phyloP scores from a whole-genome alignment of 2,113 vertebrate species.

The Bubo scandiacus region DNA sequence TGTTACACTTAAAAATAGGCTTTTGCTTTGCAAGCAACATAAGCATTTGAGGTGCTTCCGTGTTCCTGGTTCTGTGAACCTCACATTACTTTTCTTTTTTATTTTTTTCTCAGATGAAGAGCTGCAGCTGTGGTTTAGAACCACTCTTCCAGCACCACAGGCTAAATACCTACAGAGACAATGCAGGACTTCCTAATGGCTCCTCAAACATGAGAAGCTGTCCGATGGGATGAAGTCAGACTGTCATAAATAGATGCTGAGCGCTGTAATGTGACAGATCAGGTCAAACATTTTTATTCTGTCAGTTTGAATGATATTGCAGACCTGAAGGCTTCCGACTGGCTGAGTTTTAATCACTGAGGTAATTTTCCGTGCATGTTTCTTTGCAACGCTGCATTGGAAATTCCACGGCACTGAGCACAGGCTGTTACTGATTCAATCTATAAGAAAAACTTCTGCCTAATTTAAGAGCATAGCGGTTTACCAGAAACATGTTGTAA shows the following conservation, averaged over 20 bases:
- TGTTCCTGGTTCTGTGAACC: not conserved
- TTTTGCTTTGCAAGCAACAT: not conserved
- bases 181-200: not conserved
- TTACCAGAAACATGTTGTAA: not conserved
- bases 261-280: constrained; percentile 50
- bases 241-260: constrained; percentile 2
- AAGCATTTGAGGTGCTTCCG: not conserved
- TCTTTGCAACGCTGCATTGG: not conserved
- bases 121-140: not conserved
- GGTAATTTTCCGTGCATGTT: not conserved
- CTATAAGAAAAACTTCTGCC: not conserved
- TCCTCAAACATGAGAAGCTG: not conserved
- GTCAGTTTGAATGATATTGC: constrained; percentile 42
- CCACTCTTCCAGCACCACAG: not conserved
- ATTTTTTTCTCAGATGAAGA: not conserved
- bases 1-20: not conserved
- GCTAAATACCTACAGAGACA: not conserved
- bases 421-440: not conserved
- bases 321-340: not conserved
- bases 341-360: constrained; percentile 6
- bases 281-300: constrained; percentile 64
- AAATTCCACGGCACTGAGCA: not conserved
- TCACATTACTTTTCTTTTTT: not conserved
- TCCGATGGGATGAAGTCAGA: constrained; percentile 14
- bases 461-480: not conserved